Evolutionary conservation across 2,888 invertebrate species (phyloP).

Genomic region (Smittia aterrima): DNA sequence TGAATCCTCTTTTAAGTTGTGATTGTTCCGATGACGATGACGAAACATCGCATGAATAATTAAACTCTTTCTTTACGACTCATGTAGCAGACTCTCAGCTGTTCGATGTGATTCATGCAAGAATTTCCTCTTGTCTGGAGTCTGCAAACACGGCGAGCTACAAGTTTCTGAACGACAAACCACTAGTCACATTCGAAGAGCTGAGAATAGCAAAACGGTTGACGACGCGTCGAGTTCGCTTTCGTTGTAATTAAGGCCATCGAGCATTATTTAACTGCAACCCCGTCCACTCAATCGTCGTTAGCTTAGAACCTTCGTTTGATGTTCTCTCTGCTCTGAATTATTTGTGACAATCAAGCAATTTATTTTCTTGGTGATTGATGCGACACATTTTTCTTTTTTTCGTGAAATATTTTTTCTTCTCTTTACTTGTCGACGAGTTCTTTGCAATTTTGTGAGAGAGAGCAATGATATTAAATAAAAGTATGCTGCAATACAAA

Average conservation of each 20-base stretch:
- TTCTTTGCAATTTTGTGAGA: background rate
- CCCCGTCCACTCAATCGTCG: background rate
- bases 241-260: slow-evolving; percentile 2
- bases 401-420: slow-evolving; percentile 2
- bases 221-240: too few species aligned
- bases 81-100: background rate
- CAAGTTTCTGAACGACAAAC: background rate
- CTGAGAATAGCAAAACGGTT: background rate
- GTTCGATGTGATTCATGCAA: slow-evolving; percentile 7
- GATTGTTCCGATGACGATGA: background rate
- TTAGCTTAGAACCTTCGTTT: slow-evolving; percentile 12
- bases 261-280: slow-evolving; percentile 1
- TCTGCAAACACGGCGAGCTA: background rate
- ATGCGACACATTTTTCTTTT: slow-evolving; percentile 18
- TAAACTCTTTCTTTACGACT: background rate
- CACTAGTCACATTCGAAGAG: background rate
- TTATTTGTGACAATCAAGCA: background rate
- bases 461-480: background rate
- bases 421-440: background rate
- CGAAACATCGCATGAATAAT: background rate
- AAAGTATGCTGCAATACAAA: slow-evolving; percentile 5
- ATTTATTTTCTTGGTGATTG: slow-evolving; percentile 19
- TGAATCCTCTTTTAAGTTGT: background rate
- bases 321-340: slow-evolving; percentile 5
- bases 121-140: slow-evolving; percentile 12